These are phyloP conservation scores for Brachyhypopomus occidentalis DNA, from an alignment of 2,113 vertebrate species.

Conservation along the genomic window DNA sequence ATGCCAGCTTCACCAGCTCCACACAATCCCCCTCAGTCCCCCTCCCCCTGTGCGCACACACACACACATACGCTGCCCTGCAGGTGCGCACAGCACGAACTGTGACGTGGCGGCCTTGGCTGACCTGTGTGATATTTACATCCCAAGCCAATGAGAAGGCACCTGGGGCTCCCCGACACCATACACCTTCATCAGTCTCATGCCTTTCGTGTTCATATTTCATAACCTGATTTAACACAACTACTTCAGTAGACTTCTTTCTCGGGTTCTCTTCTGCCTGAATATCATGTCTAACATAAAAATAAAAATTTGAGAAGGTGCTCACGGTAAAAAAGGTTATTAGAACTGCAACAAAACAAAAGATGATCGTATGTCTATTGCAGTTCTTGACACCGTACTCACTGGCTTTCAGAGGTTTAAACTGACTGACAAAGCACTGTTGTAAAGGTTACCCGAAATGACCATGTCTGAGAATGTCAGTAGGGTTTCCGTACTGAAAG, in stretches of 20 bases:
- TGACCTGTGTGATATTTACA: slow-evolving; percentile 43
- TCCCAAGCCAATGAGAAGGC: not conserved
- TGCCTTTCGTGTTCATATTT: not conserved
- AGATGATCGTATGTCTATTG: not conserved
- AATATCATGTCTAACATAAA: not conserved
- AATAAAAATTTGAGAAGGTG: too few species aligned
- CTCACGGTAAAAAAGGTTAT: too few species aligned
- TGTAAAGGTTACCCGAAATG: not conserved
- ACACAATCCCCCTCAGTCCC: slow-evolving; percentile 51
- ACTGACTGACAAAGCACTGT: slow-evolving; percentile 26
- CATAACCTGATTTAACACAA: not conserved
- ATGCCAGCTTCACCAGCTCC: slow-evolving; percentile 63
- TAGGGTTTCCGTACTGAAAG: slow-evolving; percentile 45
- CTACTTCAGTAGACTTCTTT: not conserved
- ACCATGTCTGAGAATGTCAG: slow-evolving; percentile 27
- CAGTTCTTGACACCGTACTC: not conserved
- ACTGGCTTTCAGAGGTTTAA: not conserved
- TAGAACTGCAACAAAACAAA: too few species aligned
- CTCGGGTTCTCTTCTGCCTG: not conserved
- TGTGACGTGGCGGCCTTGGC: slow-evolving; percentile 11
- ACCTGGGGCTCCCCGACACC: not conserved
- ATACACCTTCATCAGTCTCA: slow-evolving; percentile 1
- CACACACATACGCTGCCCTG: slow-evolving; percentile 26
- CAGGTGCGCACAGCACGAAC: slow-evolving; percentile 42
- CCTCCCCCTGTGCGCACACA: slow-evolving; percentile 26